phyloP scores from a whole-genome alignment of 2,888 invertebrate genomes.

The Meteorus colon region DNA sequence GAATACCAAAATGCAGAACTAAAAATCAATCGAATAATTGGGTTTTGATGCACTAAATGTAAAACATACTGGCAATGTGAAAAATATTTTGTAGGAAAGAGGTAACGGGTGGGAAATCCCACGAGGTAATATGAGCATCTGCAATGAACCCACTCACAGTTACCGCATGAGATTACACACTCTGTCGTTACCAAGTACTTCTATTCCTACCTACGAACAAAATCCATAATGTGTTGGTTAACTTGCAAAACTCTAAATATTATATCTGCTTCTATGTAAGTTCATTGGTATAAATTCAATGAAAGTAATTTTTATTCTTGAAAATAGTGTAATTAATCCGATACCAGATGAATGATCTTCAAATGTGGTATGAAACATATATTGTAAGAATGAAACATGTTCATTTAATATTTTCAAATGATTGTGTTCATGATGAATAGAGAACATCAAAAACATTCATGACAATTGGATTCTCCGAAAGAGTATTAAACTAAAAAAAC shows the following conservation, averaged over 20 bases:
- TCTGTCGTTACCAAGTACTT: constrained; percentile 67
- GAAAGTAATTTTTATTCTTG: neutral
- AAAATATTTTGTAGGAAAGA: constrained; percentile 66
- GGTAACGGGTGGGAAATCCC: constrained; percentile 84
- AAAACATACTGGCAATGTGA: constrained; percentile 26
- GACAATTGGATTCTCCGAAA: constrained; percentile 27
- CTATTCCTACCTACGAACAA: constrained; percentile 37
- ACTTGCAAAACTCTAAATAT: neutral
- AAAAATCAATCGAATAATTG: constrained; percentile 2
- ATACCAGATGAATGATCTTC: neutral
- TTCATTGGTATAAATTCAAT: neutral
- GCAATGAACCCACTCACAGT: constrained; percentile 85
- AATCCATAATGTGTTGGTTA: constrained; percentile 14
- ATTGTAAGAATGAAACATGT: neutral
- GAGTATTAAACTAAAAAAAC: constrained; percentile 55
- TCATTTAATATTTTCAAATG: neutral
- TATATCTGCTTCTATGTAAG: neutral
- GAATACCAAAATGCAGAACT: neutral
- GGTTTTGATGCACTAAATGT: constrained; percentile 1
- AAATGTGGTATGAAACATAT: neutral
- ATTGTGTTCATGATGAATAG: neutral
- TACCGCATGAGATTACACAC: constrained; percentile 98
- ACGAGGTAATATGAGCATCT: constrained; percentile 88
- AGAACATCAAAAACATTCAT: constrained; percentile 1
- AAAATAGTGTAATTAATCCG: neutral